These are phyloP conservation scores for Neodiprion virginianus DNA, from an alignment of 1,140 invertebrate genomes.

Conservation along the genomic window DNA sequence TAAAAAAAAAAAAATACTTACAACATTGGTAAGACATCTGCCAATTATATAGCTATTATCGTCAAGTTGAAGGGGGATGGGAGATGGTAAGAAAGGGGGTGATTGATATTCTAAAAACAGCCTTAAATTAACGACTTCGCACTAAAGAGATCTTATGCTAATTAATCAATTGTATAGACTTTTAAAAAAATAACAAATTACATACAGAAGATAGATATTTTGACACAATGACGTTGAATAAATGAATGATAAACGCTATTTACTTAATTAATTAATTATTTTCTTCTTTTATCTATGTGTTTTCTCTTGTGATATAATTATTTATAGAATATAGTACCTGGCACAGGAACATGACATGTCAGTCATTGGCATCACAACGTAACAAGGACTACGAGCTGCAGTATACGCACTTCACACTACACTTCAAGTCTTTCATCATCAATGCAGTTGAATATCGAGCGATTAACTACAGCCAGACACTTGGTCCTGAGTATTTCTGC, in stretches of 20 bases:
- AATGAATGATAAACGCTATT: slow-evolving; percentile 22
- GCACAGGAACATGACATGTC: slow-evolving; percentile 64
- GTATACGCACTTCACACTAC: slow-evolving; percentile 41
- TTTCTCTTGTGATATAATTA: slow-evolving; percentile 46
- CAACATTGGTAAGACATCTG: not conserved
- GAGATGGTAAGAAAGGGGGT: not conserved
- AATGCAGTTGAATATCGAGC: slow-evolving; percentile 32
- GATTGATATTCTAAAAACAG: not conserved
- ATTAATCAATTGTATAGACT: slow-evolving; percentile 57
- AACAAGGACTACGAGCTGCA: slow-evolving; percentile 61
- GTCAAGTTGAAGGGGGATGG: not conserved
- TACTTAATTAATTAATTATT: slow-evolving; percentile 28
- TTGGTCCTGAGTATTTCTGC: slow-evolving; percentile 63
- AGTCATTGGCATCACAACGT: slow-evolving; percentile 64
- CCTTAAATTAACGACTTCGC: slow-evolving; percentile 25
- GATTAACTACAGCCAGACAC: slow-evolving; percentile 58
- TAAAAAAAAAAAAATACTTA: not conserved
- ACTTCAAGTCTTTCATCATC: slow-evolving; percentile 28
- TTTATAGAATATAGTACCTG: slow-evolving; percentile 63
- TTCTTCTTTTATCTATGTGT: slow-evolving; percentile 43
- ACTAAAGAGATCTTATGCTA: slow-evolving; percentile 43
- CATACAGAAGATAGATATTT: slow-evolving; percentile 47
- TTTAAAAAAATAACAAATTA: slow-evolving; percentile 64
- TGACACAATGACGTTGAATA: slow-evolving; percentile 40
- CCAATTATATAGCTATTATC: slow-evolving; percentile 11